Evolutionary conservation across 2,888 invertebrate genomes (phyloP).

Genomic region (Drosophila putrida): DNA sequence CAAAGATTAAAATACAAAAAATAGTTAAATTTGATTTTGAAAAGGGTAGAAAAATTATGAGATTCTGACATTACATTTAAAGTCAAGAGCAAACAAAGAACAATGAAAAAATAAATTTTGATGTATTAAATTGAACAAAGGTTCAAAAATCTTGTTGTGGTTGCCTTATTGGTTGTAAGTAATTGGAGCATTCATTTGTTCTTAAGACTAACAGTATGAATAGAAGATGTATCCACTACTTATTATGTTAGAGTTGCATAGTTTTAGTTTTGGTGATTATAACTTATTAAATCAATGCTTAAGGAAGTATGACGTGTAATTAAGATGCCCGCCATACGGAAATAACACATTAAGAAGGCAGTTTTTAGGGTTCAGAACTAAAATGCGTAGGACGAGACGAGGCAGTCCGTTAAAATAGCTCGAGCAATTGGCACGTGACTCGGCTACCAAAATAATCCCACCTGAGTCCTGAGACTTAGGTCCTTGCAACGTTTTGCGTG

Average conservation of each 20-base stretch:
- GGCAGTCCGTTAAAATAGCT: constrained; percentile 70
- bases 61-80: too few species aligned
- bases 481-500: constrained; percentile 59
- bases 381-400: constrained; percentile 11
- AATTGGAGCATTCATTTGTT: background rate
- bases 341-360: constrained; percentile 79
- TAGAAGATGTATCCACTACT: background rate
- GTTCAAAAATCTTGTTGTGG: too few species aligned
- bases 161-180: background rate
- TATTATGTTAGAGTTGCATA: background rate
- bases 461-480: constrained; percentile 21
- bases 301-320: constrained; percentile 59
- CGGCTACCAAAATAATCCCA: constrained; percentile 59
- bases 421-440: constrained; percentile 75
- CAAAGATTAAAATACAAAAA: too few species aligned
- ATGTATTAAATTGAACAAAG: too few species aligned
- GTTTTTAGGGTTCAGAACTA: constrained; percentile 34
- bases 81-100: too few species aligned
- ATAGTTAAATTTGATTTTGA: too few species aligned
- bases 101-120: too few species aligned
- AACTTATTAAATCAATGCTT: constrained; percentile 43
- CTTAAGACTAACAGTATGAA: background rate
- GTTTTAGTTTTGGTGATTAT: constrained; percentile 19
- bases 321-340: constrained; percentile 71
- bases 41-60: too few species aligned